Evolutionary conservation across 1,140 invertebrate genomes (phyloP).

Genomic region (Leptopilina boulardi): DNA sequence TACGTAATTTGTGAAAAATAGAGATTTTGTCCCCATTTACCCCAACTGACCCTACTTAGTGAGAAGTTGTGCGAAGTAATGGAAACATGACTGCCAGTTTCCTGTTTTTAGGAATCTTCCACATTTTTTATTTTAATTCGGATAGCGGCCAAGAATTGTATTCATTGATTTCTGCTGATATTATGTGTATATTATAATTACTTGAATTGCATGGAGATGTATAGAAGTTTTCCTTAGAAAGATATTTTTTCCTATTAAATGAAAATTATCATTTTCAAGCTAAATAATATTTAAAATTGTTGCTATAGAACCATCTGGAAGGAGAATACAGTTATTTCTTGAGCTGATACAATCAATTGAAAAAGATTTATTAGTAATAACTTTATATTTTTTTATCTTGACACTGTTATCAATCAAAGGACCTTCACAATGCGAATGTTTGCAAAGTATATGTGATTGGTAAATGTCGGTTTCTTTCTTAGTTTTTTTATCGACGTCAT

Average conservation of each 20-base stretch:
- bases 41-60: too few relatives aligned
- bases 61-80: neutral
- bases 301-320: neutral
- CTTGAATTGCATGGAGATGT: neutral
- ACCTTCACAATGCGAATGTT: too few relatives aligned
- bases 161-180: neutral
- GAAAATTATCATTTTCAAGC: neutral
- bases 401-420: neutral
- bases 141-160: neutral
- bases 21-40: too few relatives aligned
- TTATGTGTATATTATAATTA: neutral
- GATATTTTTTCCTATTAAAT: neutral
- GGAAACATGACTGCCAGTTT: neutral
- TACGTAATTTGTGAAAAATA: too few relatives aligned
- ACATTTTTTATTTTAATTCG: conserved; percentile 2
- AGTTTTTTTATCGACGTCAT: conserved; percentile 36
- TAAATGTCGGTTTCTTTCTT: neutral
- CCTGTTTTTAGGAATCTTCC: neutral
- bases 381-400: neutral
- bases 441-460: too few relatives aligned
- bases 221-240: too few relatives aligned
- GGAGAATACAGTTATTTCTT: neutral
- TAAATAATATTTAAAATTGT: neutral
- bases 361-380: neutral
- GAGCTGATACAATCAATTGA: neutral